Base-by-base conservation (phyloP, 1,140 invertebrate genomes). In the Plutomurus gul region DNA sequence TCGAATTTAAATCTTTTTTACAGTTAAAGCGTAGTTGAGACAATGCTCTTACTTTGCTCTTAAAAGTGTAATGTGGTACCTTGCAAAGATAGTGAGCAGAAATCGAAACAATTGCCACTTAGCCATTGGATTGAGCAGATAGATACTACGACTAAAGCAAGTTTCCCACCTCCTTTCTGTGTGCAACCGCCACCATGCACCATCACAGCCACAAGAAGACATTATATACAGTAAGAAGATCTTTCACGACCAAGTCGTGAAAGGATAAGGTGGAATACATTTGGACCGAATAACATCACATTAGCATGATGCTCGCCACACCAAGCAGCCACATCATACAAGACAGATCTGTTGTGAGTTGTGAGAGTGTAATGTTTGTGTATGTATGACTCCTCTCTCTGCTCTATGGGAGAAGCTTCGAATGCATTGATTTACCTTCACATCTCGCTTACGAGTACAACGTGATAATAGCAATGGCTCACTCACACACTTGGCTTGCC, bases 301-400 rank as follows among this genome's bases (percentile, higher is more conserved):
- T 65, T 65, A 65, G 56, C 56, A 65, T 65, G 56, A 65, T n/a
- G n/a, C n/a, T n/a, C 56, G 56, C 27, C 30, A 65, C 56, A 33
- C 11, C n/a, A n/a, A n/a, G n/a, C n/a, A n/a, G n/a, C n/a, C n/a
- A n/a, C n/a, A n/a, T n/a, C n/a, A n/a, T n/a, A n/a, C n/a, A n/a
- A n/a, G n/a, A n/a, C n/a, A n/a, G n/a, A n/a, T n/a, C n/a, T n/a
- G n/a, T n/a, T n/a, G n/a, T n/a, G n/a, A n/a, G n/a, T n/a, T n/a
- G n/a, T n/a, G n/a, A n/a, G n/a, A n/a, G n/a, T n/a, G n/a, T n/a
- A n/a, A n/a, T n/a, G n/a, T n/a, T n/a, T n/a, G 27, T 30, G 36
- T 13, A 33, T 30, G 25, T 65, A 65, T 65, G 56, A 65, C 56
- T 65, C 27, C 36, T 65, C 36, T n/a, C n/a, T n/a, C n/a, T n/a